Base-by-base conservation (phyloP, 2,888 invertebrate genomes). In the Sphaerophoria rueppellii region DNA sequence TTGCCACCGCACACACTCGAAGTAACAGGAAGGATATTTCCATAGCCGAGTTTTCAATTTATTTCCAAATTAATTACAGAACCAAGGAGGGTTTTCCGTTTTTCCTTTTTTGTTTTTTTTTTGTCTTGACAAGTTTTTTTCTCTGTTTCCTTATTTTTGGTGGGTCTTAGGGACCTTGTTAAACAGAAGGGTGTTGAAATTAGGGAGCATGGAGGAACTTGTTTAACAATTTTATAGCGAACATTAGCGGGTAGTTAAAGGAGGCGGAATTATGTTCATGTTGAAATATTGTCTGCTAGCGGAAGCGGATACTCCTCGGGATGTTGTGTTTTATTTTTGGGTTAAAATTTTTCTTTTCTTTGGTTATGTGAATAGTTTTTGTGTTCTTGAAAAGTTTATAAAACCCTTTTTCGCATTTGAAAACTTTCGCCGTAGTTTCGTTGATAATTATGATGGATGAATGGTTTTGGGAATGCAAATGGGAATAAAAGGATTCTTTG, bases 51-150 rank as follows among this genome's bases (percentile, higher is more conserved):
- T 76, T 85, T 85, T 69, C 72, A 72, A 76, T 76, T 85, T 55
- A 76, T 71, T 69, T 73, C 72, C 63, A 76, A 81, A 81, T 80
- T 85, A 81, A 81, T 85, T 85, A 85, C 76, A 61, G 73, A 63
- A 69, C 73, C 57, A 54, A 69, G 72, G 50, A 72, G 40, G 63
- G 50, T 65, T 78, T 78, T 43, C 60, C 60, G 60, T 60, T 58
- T 58, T 40, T 16, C 16, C 0, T 14, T 24, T 24, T 9, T 52
- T 52, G 24, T 24, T 3, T 52, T 24, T 52, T 40, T 40, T 58
- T 37, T 4, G 14, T 37, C 4, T 58, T 40, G 2, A 7, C 9
- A 9, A 7, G 40, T 40, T 40, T 43, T 12, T 12, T 24, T 40
- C 16, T 58, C 40, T 60, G 14, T 40, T 60, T 58, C 5, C 7